Percentiles rank a stretch among this genome's conserved stretches.
Conservation (phyloP, 2,113 vertebrate species). For the Ochotona princeps region DNA sequence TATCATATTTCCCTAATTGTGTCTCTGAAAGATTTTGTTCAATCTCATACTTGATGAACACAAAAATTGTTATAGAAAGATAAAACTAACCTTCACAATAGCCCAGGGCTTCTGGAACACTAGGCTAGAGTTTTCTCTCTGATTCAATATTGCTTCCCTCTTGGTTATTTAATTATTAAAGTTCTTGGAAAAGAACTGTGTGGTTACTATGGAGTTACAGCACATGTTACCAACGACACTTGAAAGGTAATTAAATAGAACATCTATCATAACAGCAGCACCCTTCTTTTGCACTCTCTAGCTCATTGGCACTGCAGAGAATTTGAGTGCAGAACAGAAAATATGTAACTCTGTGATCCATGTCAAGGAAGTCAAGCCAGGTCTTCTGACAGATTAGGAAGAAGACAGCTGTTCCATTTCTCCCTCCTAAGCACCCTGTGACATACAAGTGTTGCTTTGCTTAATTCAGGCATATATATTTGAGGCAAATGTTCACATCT, state of each 20-base stretch:
- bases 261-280: neutral
- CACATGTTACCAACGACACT: neutral
- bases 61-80: neutral
- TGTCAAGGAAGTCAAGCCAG: neutral
- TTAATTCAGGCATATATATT: neutral
- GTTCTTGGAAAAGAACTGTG: neutral
- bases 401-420: neutral
- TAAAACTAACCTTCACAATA: neutral
- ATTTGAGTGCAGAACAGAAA: neutral
- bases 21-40: constrained; percentile 34
- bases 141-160: neutral
- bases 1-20: neutral
- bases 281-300: neutral
- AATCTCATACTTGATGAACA: neutral
- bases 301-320: neutral
- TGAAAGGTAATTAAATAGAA: constrained; percentile 9
- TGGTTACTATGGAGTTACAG: neutral
- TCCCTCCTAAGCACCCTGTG: neutral
- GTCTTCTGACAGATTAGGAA: neutral
- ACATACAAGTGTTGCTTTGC: constrained; percentile 20
- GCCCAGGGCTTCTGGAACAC: neutral
- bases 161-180: neutral
- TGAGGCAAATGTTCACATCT: neutral
- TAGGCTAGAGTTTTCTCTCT: neutral
- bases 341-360: neutral